Evolutionary conservation across 2,888 invertebrate genomes (phyloP).

Genomic region (Apomyelois bistriatella): DNA sequence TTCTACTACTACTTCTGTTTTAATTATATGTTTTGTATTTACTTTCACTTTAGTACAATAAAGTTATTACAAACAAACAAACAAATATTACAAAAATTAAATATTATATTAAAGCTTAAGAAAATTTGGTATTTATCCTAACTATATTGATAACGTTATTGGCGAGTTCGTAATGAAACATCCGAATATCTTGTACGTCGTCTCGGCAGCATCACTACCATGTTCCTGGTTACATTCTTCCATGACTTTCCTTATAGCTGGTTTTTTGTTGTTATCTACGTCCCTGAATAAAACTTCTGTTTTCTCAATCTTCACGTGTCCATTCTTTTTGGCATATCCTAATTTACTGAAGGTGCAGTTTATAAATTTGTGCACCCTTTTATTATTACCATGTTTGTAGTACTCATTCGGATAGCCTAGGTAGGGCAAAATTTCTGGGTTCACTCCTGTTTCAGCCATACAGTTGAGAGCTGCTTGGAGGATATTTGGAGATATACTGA

Average conservation of each 20-base stretch:
- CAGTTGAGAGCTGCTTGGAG: constrained; percentile 35
- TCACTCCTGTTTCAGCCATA: constrained; percentile 37
- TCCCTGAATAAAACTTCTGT: constrained; percentile 41
- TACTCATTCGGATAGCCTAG: constrained; percentile 38
- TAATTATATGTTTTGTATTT: no score
- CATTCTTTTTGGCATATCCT: constrained; percentile 36
- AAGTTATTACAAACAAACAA: no score
- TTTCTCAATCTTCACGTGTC: constrained; percentile 49
- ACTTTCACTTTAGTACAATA: no score
- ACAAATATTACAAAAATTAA: no score
- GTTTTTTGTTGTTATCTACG: constrained; percentile 27
- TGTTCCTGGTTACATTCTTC: constrained; percentile 44
- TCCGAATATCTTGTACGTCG: constrained; percentile 45
- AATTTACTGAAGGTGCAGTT: constrained; percentile 53
- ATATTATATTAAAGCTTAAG: no score
- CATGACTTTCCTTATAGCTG: constrained; percentile 39
- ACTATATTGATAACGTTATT: constrained; percentile 7
- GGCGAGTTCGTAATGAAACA: constrained; percentile 37
- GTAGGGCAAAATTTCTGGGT: constrained; percentile 34
- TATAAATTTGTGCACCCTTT: constrained; percentile 47
- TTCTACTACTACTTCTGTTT: no score
- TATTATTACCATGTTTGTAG: constrained; percentile 40
- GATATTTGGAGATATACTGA: constrained; percentile 33
- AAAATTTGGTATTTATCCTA: no score
- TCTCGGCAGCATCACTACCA: constrained; percentile 44